Conservation (phyloP, 2,888 invertebrate genomes). For the Stenodera caucasica region DNA sequence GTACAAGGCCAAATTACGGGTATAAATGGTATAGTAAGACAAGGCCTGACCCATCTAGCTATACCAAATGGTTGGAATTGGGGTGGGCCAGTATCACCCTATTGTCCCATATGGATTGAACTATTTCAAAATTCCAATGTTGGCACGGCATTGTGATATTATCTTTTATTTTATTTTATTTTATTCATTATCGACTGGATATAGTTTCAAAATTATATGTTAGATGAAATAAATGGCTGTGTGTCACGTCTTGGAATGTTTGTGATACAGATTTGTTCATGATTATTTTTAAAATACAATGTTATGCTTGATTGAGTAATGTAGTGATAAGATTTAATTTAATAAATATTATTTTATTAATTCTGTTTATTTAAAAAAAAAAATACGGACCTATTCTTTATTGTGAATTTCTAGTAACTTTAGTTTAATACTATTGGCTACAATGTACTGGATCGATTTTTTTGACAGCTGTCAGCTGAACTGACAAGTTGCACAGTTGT, state of each 20-base stretch:
- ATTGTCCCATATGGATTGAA: slow-evolving; percentile 79
- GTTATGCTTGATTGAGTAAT: slow-evolving; percentile 7
- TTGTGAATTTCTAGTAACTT: neutral
- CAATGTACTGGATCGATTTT: neutral
- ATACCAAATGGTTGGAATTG: slow-evolving; percentile 84
- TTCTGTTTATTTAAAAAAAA: neutral
- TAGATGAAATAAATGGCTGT: no score
- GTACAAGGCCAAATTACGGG: slow-evolving; percentile 56
- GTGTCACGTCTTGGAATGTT: slow-evolving; percentile 27
- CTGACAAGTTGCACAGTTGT: slow-evolving; percentile 5
- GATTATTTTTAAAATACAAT: slow-evolving; percentile 20
- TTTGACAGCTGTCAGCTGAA: slow-evolving; percentile 7
- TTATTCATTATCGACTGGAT: slow-evolving; percentile 37
- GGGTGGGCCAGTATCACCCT: slow-evolving; percentile 76
- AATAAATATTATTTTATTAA: slow-evolving; percentile 24
- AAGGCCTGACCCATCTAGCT: slow-evolving; percentile 74
- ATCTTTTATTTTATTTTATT: slow-evolving; percentile 38
- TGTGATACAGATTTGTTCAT: slow-evolving; percentile 18
- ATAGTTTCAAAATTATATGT: no score
- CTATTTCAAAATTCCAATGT: slow-evolving; percentile 52
- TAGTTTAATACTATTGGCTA: neutral
- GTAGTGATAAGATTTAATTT: slow-evolving; percentile 20
- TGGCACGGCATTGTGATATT: slow-evolving; percentile 49
- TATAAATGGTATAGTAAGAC: slow-evolving; percentile 64
- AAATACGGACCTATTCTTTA: neutral